These are phyloP conservation scores for Lochmaea crataegi DNA, from an alignment of 2,888 invertebrate genomes.

Conservation along the genomic window DNA sequence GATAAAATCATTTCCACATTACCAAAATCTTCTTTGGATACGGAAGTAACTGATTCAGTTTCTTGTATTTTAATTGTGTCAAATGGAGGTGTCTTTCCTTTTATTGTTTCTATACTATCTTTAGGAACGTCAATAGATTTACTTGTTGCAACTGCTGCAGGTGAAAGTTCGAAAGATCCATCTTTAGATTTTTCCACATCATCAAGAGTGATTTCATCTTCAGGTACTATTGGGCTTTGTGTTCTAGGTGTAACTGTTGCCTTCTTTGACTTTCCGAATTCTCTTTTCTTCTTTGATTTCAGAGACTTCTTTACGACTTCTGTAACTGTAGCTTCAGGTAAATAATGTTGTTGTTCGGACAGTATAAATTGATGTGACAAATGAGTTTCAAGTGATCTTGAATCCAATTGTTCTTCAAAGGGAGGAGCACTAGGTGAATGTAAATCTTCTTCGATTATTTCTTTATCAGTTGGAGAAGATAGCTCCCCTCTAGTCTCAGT, in stretches of 20 bases:
- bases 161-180: not conserved
- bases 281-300: conserved; percentile 48
- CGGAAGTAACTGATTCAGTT: conserved; percentile 42
- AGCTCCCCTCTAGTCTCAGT: not conserved
- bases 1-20: conserved; percentile 59
- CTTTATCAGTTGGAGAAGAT: not conserved
- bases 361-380: conserved; percentile 22
- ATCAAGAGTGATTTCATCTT: conserved; percentile 10
- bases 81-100: conserved; percentile 21
- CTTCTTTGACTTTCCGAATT: conserved; percentile 41
- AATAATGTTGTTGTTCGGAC: conserved; percentile 27
- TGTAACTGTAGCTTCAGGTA: conserved; percentile 21
- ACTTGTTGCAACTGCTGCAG: not conserved
- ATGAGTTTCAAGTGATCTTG: conserved; percentile 16
- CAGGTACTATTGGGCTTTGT: conserved; percentile 42
- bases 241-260: conserved; percentile 40
- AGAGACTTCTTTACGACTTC: conserved; percentile 35
- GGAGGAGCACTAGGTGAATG: conserved; percentile 32
- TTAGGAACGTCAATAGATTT: not conserved
- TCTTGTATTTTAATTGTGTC: conserved; percentile 33
- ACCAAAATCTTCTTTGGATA: conserved; percentile 56
- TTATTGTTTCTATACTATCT: not conserved
- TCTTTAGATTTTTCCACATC: not conserved
- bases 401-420: conserved; percentile 22
- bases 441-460: conserved; percentile 3